Evolutionary conservation across 2,113 vertebrate genomes (phyloP), one percentile per base, ranked within the genome.

Genomic region (Hassar affinis): DNA sequence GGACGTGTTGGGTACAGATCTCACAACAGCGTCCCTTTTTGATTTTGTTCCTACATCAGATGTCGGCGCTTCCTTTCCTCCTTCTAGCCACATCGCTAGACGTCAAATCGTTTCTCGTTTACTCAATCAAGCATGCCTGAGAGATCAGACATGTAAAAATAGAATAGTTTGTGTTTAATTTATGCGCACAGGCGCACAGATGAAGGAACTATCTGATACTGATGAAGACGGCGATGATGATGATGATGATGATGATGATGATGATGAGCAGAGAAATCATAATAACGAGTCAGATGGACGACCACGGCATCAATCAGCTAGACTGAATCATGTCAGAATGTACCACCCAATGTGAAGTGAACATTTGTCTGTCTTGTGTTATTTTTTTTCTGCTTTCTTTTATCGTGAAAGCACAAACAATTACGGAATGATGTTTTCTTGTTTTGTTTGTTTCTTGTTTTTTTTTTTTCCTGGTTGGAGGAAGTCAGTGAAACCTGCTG

Each of bases 301-400:
- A 17, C 9, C 20, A 57, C 71, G 27, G 68, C 56, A 59, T 79
- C 74, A 30, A 14, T 87, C 57, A 77, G 17, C 62, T 17, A 2
- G 89, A 81, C 78, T 57, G 75, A 61, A 88, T 66, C 45, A 79
- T 78, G 77, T 86, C 83, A 92, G 93, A 94, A 94, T 94, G 93
- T 93, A 92, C 89, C 88, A 90, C 87, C 91, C 86, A 93, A 93
- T 93, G 93, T 95, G 93, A 94, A 93, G 85, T 88, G 86, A 91
- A 87, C 57, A 85, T 75, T 51, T 51, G 27, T 20, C 77, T 88
- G 79, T 79, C 17, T 54, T 84, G 1, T 88, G 7, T 86, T 80
- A 68, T 81, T 8, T 49, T 8, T 49, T 72, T 76, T 81, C 38
- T 38, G 42, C n/a, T 74, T 74, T 74, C n/a, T 49, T 72, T 49